Percentiles rank a stretch among this genome's conserved stretches.
These are phyloP conservation scores for Pachyrhynchus sulphureomaculatus DNA, from an alignment of 1,140 invertebrate genomes.

Conservation along the genomic window DNA sequence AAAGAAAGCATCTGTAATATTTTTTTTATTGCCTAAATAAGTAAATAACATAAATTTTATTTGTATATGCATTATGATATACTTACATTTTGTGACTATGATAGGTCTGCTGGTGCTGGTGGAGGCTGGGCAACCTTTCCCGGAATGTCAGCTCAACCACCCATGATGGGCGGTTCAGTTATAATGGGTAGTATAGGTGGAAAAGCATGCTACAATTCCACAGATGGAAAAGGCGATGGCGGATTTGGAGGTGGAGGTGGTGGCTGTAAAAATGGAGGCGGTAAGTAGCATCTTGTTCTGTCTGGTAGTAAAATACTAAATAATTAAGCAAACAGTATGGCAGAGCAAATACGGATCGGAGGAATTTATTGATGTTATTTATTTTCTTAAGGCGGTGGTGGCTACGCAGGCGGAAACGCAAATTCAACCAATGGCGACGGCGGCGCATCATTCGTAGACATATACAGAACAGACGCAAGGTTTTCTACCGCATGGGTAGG, in stretches of 20 bases:
- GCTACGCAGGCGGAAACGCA: constrained; percentile 72
- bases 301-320: too few relatives aligned
- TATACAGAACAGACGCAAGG: constrained; percentile 52
- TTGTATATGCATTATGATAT: too few relatives aligned
- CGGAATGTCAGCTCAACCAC: constrained; percentile 51
- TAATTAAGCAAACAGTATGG: too few relatives aligned
- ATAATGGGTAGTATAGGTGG: constrained; percentile 64
- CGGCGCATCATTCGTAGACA: constrained; percentile 72
- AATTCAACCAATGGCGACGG: constrained; percentile 73
- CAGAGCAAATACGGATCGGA: too few relatives aligned
- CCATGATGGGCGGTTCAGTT: constrained; percentile 60
- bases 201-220: constrained; percentile 62
- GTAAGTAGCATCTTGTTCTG: too few relatives aligned
- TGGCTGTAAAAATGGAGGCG: constrained; percentile 69
- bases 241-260: constrained; percentile 85
- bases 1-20: too few relatives aligned
- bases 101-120: constrained; percentile 63
- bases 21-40: too few relatives aligned
- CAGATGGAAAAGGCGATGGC: constrained; percentile 59
- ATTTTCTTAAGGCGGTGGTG: constrained; percentile 61
- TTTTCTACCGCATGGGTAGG: constrained; percentile 58
- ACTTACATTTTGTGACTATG: too few relatives aligned
- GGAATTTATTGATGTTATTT: too few relatives aligned
- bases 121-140: constrained; percentile 67
- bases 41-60: too few relatives aligned